phyloP scores from a whole-genome alignment of 2,113 vertebrate species.

The Otis tarda region DNA sequence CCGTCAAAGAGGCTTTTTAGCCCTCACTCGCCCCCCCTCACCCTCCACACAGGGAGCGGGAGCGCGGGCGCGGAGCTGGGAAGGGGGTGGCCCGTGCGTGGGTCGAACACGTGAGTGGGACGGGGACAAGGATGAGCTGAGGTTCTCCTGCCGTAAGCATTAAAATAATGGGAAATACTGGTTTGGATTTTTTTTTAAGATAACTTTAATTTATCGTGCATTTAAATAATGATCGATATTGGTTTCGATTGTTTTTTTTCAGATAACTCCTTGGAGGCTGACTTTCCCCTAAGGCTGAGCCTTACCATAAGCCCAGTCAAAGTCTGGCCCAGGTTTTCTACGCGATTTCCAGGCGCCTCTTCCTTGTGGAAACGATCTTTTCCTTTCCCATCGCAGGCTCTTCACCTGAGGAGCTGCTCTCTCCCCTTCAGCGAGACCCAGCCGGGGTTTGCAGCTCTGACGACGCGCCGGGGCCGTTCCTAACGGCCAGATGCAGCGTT shows the following conservation, averaged over 20 bases:
- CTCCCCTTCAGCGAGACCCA: neutral
- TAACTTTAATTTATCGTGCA: neutral
- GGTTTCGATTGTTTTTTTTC: no score
- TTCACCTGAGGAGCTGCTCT: neutral
- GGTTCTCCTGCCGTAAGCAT: no score
- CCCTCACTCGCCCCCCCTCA: neutral
- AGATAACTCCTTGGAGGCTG: neutral
- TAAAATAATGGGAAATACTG: neutral
- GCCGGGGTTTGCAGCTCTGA: neutral
- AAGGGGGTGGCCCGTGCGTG: no score
- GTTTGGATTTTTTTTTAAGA: neutral
- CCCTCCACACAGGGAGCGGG: neutral
- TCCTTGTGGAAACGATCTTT: neutral
- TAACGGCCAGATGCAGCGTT: neutral
- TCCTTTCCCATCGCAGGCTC: neutral
- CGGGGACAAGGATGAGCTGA: no score
- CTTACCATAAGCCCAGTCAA: neutral
- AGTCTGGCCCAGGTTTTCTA: neutral
- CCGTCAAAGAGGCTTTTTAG: neutral
- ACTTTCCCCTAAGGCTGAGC: neutral
- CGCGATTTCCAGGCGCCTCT: neutral
- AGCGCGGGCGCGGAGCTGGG: neutral
- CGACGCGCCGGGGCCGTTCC: accelerated
- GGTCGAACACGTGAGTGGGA: no score
- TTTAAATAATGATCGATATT: neutral